Evolutionary conservation across 2,888 invertebrate species (phyloP).

Genomic region (Apodemia zela): DNA sequence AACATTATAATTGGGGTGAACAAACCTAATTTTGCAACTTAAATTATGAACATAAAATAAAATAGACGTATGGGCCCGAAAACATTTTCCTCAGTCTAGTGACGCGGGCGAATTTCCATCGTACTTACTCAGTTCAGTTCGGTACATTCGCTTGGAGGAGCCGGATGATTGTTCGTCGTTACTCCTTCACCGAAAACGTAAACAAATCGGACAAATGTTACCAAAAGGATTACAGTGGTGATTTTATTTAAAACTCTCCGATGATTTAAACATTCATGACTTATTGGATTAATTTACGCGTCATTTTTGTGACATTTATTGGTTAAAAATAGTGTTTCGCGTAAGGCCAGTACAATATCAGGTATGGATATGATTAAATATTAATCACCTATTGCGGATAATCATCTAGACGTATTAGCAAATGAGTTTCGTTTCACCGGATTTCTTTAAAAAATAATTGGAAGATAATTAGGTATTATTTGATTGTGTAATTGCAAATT

Average conservation of each 20-base stretch:
- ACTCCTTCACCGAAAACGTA: conserved; percentile 41
- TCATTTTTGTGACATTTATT: conserved; percentile 22
- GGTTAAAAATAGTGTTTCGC: conserved; percentile 21
- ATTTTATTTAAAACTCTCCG: conserved; percentile 23
- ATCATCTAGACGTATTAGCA: conserved; percentile 1
- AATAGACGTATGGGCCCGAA: conserved; percentile 36
- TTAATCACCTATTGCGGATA: conserved; percentile 6
- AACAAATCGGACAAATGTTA: conserved; percentile 44
- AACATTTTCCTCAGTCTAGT: conserved; percentile 58
- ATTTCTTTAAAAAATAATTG: conserved; percentile 30
- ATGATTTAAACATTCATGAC: conserved; percentile 21
- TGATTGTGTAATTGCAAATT: conserved; percentile 8
- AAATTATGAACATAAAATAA: conserved; percentile 3
- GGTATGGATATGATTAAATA: conserved; percentile 5
- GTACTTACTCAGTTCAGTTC: conserved; percentile 43
- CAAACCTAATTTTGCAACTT: conserved; percentile 2
- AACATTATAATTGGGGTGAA: neutral
- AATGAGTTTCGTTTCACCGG: conserved; percentile 41
- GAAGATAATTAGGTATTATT: conserved; percentile 27
- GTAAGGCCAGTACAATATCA: neutral
- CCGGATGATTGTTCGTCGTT: conserved; percentile 36
- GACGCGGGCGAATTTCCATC: conserved; percentile 50
- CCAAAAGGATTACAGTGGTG: conserved; percentile 32
- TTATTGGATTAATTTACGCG: conserved; percentile 16
- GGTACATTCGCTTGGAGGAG: conserved; percentile 34